Percentiles rank a stretch among this genome's conserved stretches.
phyloP scores from a whole-genome alignment of 2,888 invertebrate species.

The Agonopterix arenella region DNA sequence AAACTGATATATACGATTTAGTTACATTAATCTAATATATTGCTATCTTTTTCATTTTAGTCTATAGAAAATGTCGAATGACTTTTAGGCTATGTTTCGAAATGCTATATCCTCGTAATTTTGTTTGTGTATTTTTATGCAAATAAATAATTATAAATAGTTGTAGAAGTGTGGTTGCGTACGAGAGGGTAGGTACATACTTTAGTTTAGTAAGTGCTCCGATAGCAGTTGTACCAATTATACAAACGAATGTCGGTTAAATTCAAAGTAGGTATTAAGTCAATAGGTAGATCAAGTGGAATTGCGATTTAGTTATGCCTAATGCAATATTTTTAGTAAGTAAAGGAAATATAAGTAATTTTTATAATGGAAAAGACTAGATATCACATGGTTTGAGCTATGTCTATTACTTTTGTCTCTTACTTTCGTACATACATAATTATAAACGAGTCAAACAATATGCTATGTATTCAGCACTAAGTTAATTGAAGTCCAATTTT shows the following conservation, averaged over 20 bases:
- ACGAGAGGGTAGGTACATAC: conserved; percentile 2
- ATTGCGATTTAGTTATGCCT: conserved; percentile 3
- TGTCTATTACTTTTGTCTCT: conserved; percentile 47
- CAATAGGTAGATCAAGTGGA: conserved; percentile 1
- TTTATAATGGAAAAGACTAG: conserved; percentile 65
- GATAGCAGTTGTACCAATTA: conserved; percentile 12
- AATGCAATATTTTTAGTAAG: conserved; percentile 18
- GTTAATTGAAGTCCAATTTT: conserved; percentile 28
- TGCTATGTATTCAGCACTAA: conserved; percentile 27
- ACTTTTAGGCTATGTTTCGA: conserved; percentile 44
- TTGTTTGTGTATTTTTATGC: conserved; percentile 25
- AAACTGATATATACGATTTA: conserved; percentile 73
- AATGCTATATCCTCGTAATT: conserved; percentile 31
- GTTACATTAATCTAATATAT: conserved; percentile 74
- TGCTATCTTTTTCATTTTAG: conserved; percentile 76
- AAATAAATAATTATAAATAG: conserved; percentile 12
- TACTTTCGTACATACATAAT: conserved; percentile 11
- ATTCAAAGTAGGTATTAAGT: conserved; percentile 4
- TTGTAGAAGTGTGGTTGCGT: conserved; percentile 12
- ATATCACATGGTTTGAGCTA: conserved; percentile 76
- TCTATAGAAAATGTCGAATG: conserved; percentile 69
- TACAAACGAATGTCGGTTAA: conserved; percentile 5
- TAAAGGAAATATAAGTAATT: conserved; percentile 38
- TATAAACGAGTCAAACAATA: conserved; percentile 12
- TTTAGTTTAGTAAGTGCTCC: conserved; percentile 12